Percentiles rank a stretch among this genome's conserved stretches.
Conservation (phyloP, 2,113 vertebrate genomes). For the Pluvialis apricaria region DNA sequence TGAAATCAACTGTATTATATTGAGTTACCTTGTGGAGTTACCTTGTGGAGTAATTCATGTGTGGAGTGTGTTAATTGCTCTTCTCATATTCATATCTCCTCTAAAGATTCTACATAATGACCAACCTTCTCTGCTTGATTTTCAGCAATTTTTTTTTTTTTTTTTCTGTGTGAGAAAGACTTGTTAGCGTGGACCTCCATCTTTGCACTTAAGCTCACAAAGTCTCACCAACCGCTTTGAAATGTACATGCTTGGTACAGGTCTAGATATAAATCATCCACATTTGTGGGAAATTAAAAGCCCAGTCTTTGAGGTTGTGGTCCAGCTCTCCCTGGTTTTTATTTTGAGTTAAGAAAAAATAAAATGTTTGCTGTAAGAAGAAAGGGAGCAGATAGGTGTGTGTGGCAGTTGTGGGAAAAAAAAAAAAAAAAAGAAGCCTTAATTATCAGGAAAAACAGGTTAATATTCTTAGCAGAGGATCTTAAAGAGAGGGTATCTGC, state of each 20-base stretch:
- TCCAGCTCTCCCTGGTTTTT: background rate
- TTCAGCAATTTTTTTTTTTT: background rate
- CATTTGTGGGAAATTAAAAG: background rate
- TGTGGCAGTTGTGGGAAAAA: background rate
- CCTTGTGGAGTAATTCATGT: background rate
- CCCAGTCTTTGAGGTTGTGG: background rate
- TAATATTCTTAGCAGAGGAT: background rate
- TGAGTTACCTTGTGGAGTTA: background rate
- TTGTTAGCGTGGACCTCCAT: background rate
- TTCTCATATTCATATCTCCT: background rate
- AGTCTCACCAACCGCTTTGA: background rate
- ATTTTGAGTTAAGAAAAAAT: background rate
- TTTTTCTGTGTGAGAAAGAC: background rate
- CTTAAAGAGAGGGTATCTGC: background rate
- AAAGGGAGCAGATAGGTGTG: background rate
- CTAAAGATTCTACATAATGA: background rate
- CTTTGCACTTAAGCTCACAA: background rate
- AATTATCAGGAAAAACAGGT: background rate
- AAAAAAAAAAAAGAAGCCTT: background rate
- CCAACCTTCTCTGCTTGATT: background rate
- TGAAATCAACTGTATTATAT: background rate
- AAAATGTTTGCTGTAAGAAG: background rate
- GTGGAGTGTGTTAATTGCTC: background rate
- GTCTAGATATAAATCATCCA: background rate
- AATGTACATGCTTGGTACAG: background rate